Evolutionary conservation across 2,888 invertebrate species (phyloP).

Genomic region (Matsumyia berberina): DNA sequence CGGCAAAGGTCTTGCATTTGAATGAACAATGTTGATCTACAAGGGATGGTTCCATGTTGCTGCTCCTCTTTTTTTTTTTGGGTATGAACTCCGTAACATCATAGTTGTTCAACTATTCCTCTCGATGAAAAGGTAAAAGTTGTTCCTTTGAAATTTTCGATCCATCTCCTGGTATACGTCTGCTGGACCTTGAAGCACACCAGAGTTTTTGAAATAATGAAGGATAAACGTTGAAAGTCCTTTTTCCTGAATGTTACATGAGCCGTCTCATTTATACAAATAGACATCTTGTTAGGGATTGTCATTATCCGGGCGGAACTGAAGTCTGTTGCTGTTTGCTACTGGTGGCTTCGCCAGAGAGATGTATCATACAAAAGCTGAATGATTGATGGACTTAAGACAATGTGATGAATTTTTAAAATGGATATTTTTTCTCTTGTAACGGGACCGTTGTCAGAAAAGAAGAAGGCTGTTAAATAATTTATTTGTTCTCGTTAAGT

Average conservation of each 20-base stretch:
- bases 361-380: conserved; percentile 38
- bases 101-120: conserved; percentile 47
- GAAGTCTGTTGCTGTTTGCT: conserved; percentile 20
- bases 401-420: conserved; percentile 70
- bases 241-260: conserved; percentile 64
- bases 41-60: conserved; percentile 10
- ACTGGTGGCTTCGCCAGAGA: not conserved
- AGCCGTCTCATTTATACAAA: conserved; percentile 67
- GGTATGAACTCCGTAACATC: conserved; percentile 3
- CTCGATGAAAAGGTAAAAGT: conserved; percentile 44
- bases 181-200: conserved; percentile 17
- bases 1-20: not conserved
- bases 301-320: conserved; percentile 68
- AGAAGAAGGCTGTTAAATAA: conserved; percentile 16
- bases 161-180: not conserved
- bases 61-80: not conserved
- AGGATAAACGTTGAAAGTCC: conserved; percentile 53
- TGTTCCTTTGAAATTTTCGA: conserved; percentile 48
- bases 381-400: conserved; percentile 69
- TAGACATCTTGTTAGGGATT: conserved; percentile 67
- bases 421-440: conserved; percentile 18
- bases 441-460: conserved; percentile 12
- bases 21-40: conserved; percentile 11
- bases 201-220: conserved; percentile 29
- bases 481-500: conserved; percentile 15